Conservation (phyloP, 2,888 invertebrate species). For the Meliscaeva auricollis region DNA sequence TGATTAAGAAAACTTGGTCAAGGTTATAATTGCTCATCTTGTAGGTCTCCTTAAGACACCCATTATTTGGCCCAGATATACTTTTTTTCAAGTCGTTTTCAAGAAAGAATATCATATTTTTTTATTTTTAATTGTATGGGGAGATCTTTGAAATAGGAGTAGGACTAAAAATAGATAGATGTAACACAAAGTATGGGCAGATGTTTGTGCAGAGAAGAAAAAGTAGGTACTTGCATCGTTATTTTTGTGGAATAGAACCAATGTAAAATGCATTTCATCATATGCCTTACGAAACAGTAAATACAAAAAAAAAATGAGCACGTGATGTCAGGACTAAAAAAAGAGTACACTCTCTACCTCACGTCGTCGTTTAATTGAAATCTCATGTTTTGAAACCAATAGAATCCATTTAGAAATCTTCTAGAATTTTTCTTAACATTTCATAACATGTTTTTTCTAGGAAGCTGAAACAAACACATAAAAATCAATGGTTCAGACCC, state of each 20-base stretch:
- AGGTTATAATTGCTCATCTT: conserved; percentile 58
- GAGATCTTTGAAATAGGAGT: not conserved
- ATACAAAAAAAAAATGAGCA: no score
- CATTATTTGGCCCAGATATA: conserved; percentile 45
- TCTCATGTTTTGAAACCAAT: no score
- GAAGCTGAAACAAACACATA: no score
- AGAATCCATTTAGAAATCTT: no score
- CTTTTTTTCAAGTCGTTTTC: conserved; percentile 10
- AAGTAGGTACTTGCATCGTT: not conserved
- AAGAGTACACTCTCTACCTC: no score
- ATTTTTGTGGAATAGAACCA: not conserved
- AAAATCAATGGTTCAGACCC: no score
- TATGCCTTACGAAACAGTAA: conserved; percentile 19
- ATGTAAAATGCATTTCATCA: conserved; percentile 26
- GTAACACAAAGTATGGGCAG: conserved; percentile 24
- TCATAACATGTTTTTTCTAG: no score
- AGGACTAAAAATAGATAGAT: conserved; percentile 36
- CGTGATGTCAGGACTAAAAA: no score
- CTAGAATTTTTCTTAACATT: no score
- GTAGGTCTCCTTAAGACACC: conserved; percentile 44
- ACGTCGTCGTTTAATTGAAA: no score
- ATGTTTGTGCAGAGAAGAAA: conserved; percentile 23
- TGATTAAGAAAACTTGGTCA: conserved; percentile 62
- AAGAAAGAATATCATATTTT: conserved; percentile 13
- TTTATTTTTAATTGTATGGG: conserved; percentile 18